These are phyloP conservation scores for Papilio glaucus DNA, from an alignment of 1,140 invertebrate genomes.

Conservation along the genomic window DNA sequence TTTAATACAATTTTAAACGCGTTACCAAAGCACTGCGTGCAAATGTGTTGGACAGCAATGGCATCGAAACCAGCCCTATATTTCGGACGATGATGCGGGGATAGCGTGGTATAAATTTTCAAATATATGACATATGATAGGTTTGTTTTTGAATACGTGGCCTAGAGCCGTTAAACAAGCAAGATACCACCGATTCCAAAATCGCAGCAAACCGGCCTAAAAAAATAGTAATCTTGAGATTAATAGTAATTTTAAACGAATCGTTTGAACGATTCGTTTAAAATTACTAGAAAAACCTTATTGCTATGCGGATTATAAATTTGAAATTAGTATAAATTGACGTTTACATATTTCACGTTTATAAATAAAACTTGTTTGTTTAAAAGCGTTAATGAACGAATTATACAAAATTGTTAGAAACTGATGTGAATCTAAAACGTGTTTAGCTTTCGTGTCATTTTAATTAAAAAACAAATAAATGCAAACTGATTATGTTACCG, in stretches of 20 bases:
- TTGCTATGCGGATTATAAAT: background rate
- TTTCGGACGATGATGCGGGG: too few relatives aligned
- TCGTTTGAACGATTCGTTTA: background rate
- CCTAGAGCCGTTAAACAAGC: too few relatives aligned
- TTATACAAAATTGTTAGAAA: constrained; percentile 2
- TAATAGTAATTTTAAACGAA: background rate
- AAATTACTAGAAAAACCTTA: background rate
- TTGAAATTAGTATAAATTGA: constrained; percentile 9
- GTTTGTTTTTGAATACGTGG: too few relatives aligned
- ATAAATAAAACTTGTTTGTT: constrained; percentile 19
- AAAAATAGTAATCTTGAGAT: too few relatives aligned
- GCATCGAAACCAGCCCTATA: too few relatives aligned
- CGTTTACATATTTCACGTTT: constrained; percentile 2
- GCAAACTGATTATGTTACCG: background rate
- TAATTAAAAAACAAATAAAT: background rate
- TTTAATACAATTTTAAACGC: too few relatives aligned
- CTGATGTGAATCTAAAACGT: background rate
- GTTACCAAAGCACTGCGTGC: background rate
- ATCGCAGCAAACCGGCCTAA: too few relatives aligned
- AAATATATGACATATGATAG: too few relatives aligned
- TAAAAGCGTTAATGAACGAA: constrained; percentile 9
- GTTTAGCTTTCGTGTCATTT: constrained; percentile 12
- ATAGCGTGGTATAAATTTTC: too few relatives aligned
- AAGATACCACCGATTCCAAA: too few relatives aligned
- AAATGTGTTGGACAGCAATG: too few relatives aligned